Evolutionary conservation across 1,140 invertebrate genomes (phyloP), one percentile per base, ranked within the genome.

Genomic region (Panulirus ornatus): DNA sequence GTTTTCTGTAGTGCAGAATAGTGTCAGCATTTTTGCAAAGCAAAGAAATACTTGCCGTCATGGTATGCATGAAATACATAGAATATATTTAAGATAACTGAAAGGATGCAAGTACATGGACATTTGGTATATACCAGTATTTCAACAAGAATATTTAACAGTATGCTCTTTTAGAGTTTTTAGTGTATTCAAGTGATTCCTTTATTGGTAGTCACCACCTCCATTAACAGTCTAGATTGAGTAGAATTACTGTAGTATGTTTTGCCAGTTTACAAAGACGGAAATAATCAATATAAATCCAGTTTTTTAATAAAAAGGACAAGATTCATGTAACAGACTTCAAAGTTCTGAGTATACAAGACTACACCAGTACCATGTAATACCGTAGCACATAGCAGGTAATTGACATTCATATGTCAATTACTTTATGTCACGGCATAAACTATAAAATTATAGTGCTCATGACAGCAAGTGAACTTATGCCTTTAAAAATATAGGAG

Each of bases 11-110:
- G 58, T 30, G 58, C n/a, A 30, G 58, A 66, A 27, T 66, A 30
- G n/a, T 27, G 27, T 66, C 58, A 30, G 5, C 11, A 6, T 66
- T 66, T 66, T 66, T 30, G 58, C 58, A 30, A 27, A 30, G 58
- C 58, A 11, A 66, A 47, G 44, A 47, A 30, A 30, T 66, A 66
- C n/a, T 66, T 66, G n/a, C 58, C 27, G n/a, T 66, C 22, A 27
- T 30, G 22, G 30, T 27, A 66, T 66, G 58, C 58, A 66, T 66
- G n/a, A 66, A 66, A 66, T 66, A 66, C n/a, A 66, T 66, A 66
- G 58, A 66, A 66, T 22, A 22, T 22, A 22, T 19, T 5, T 58
- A 19, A 58, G n/a, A 19, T 58, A 14, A 22, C 5, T 5, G 14
- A 47, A 14, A 47, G 5, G 5, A 6, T 47, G 44, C 14, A 47